Conservation (phyloP, 2,797 vertebrate genomes). For the Meriones psammophilus region DNA sequence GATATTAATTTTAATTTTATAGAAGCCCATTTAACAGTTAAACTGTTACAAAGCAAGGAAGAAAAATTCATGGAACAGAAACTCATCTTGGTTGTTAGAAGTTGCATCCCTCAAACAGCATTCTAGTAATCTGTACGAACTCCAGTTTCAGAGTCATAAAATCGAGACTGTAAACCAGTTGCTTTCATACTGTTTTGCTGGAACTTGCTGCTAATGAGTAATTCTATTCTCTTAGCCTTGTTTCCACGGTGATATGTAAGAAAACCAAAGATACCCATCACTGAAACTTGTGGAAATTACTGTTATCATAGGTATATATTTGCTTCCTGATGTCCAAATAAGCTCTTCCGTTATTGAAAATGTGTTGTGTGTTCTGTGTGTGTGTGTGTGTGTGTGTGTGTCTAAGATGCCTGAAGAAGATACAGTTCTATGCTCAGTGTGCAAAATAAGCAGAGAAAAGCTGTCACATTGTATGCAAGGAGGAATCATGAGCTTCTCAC, state of each 20-base stretch:
- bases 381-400: not conserved
- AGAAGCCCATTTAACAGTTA: conserved; percentile 35
- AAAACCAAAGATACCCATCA: conserved; percentile 35
- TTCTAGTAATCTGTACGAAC: conserved; percentile 29
- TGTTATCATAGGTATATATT: conserved; percentile 6
- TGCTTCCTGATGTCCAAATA: conserved; percentile 24
- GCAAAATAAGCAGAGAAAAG: not conserved
- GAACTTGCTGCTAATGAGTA: not conserved
- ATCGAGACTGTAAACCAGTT: not conserved
- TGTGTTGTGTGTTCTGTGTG: not conserved
- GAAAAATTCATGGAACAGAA: conserved; percentile 1
- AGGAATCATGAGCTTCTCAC: not conserved
- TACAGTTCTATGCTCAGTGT: not conserved
- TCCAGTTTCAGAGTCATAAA: not conserved
- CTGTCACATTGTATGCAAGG: not conserved
- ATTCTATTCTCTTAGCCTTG: not conserved
- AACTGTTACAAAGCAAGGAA: conserved; percentile 55
- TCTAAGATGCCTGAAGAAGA: not conserved
- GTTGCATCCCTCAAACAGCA: not conserved
- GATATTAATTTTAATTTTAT: conserved; percentile 52
- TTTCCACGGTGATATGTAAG: conserved; percentile 17
- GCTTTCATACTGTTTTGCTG: not conserved
- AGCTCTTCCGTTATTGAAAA: conserved; percentile 22
- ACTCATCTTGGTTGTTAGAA: conserved; percentile 53
- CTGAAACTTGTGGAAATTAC: not conserved